Evolutionary conservation across 2,113 vertebrate genomes (phyloP), one percentile per base, ranked within the genome.

Genomic region (Ciconia maguari): DNA sequence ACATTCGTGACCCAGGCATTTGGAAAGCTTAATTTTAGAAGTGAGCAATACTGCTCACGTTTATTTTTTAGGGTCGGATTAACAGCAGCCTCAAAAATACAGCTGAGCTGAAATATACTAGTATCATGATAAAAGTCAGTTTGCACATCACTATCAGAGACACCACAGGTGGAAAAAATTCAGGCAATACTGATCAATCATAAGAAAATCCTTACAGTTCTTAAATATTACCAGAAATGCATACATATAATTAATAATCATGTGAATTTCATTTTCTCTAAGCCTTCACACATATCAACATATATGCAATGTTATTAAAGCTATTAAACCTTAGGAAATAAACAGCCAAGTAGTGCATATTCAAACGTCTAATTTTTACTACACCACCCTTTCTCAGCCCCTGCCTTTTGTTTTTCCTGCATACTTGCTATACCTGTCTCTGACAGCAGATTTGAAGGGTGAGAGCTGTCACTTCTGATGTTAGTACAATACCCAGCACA

Each of bases 21-120:
- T 7, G 4, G 16, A 74, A 92, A 64, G 52, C 84, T 77, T 75
- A 42, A 95, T 89, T 96, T 94, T 62, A 83, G 89, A 96, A 96
- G 44, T 82, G 64, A 87, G 19, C 10, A 74, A 62, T 34, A 17
- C 51, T 54, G 52, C 22, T 52, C 20, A 20, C 18, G 29, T 32
- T 54, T 52, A 54, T 52, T 58, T 83, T 57, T 48, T 8, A 66
- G 68, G 14, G 72, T 90, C 32, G 42, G 22, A 76, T 69, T 93
- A 93, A 89, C 11, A 87, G 49, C 46, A 80, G 60, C 25, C 44
- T 94, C 46, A 81, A 87, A 78, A 95, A 90, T 76, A n/a, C 3
- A 42, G 27, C 30, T 71, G 66, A 75, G 14, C 13, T 87, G 66
- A 85, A 69, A 66, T 49, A 42, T 13, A 34, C 10, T n/a, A 38